These are phyloP conservation scores for Euura saliciscinereae DNA, from an alignment of 1,140 invertebrate species.

Conservation along the genomic window DNA sequence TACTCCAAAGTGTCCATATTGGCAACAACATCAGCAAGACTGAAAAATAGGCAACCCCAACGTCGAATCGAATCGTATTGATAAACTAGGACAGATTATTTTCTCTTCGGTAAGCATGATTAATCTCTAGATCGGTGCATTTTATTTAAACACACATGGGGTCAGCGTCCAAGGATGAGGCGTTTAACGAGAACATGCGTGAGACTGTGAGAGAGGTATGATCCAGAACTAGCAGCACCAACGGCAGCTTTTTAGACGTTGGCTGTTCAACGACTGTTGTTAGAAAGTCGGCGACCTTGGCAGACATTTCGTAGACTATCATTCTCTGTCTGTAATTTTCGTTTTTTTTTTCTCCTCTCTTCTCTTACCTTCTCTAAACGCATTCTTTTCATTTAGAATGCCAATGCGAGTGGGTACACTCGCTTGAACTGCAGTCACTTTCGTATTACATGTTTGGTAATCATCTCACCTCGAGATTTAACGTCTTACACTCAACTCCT, in stretches of 20 bases:
- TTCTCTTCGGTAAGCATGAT: not conserved
- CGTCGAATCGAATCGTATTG: not conserved
- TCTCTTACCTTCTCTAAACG: too few relatives aligned
- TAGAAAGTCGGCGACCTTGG: constrained; percentile 34
- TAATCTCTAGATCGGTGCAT: too few relatives aligned
- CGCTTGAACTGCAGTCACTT: not conserved
- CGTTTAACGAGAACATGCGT: too few relatives aligned
- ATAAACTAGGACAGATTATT: not conserved
- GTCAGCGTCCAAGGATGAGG: too few relatives aligned
- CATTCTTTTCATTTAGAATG: too few relatives aligned
- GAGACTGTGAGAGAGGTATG: too few relatives aligned
- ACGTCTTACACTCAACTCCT: too few relatives aligned
- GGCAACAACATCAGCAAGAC: not conserved
- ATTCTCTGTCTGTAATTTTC: not conserved
- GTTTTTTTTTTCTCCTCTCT: not conserved
- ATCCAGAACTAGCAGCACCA: too few relatives aligned
- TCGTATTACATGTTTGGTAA: not conserved
- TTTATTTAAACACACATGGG: too few relatives aligned
- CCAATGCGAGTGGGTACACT: too few relatives aligned
- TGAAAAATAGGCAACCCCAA: not conserved
- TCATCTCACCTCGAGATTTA: not conserved
- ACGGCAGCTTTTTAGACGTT: too few relatives aligned
- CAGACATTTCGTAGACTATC: constrained; percentile 23
- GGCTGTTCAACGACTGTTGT: not conserved
- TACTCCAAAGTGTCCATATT: not conserved